Base-by-base conservation (phyloP, 2,797 vertebrate genomes). In the Eulemur coronatus region DNA sequence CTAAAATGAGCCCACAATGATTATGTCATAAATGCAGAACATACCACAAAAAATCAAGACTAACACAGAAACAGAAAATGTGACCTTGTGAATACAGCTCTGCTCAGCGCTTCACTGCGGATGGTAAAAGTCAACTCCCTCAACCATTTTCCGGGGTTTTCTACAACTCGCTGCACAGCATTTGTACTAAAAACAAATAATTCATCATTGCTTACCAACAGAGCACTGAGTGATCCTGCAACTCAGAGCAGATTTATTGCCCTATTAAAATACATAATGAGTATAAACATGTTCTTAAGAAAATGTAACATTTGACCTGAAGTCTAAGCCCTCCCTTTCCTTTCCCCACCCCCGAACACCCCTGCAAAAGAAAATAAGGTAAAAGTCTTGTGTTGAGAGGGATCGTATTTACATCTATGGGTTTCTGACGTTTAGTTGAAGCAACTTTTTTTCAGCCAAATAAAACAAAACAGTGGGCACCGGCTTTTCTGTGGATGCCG, bases 281-380 rank as follows among this genome's bases (percentile, higher is more conserved):
- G 96, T 97, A 98, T 85, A 98, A 98, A 96, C 98, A 96, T 55
- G 97, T 92, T 96, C 67, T 98, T 98, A 98, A 92, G 97, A 97
- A 98, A 98, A 96, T 76, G 97, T 96, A 97, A 98, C 97, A 97
- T 97, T 69, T 81, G 97, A 98, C 96, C 84, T 59, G 90, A 98
- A 98, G 86, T 95, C 98, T 97, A 96, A 96, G 85, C 97, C 98
- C 95, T 96, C 97, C 95, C 96, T 97, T 97, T 50, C 91, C 94
- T 98, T 98, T 95, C 93, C 97, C 96, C 65, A 87, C 94, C 94
- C 96, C 96, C 95, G 95, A 92, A 90, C 11, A 96, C 82, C 81
- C 91, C 82, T 92, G 84, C 72, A 93, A 92, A 96, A 82, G 70
- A 98, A 98, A 98, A 89, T 18, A 72, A 97, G 94, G 90, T 89